A percentile compares a stretch with the other conserved stretches of the same genome.
Evolutionary conservation across 2,888 invertebrate genomes (phyloP).

Genomic region (Ennomos quercinarius): DNA sequence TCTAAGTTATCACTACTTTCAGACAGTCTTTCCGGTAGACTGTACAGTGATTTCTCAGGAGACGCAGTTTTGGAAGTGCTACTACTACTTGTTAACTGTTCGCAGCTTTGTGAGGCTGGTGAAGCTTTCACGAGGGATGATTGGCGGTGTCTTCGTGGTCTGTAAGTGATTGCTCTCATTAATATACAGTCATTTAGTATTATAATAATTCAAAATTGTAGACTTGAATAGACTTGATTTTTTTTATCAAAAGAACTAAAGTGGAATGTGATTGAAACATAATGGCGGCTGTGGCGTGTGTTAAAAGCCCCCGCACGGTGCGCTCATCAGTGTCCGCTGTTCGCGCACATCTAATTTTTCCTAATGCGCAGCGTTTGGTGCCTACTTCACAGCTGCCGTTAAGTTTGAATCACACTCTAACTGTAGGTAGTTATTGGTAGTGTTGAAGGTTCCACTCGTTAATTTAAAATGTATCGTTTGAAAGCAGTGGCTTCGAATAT

Average conservation of each 20-base stretch:
- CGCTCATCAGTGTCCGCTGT: no score
- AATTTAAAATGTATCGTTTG: no score
- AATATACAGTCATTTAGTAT: slow-evolving; percentile 2
- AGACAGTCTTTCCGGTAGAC: slow-evolving; percentile 74
- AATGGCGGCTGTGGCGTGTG: no score
- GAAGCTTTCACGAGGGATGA: slow-evolving; percentile 74
- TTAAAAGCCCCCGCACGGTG: no score
- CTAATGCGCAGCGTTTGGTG: no score
- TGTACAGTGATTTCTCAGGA: slow-evolving; percentile 74
- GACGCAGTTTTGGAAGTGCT: slow-evolving; percentile 73
- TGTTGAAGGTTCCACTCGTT: no score
- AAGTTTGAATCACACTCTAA: no score
- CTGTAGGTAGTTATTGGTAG: slow-evolving; percentile 3
- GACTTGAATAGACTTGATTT: not conserved
- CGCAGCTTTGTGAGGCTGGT: slow-evolving; percentile 74
- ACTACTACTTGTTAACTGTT: slow-evolving; percentile 74
- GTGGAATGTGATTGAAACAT: not conserved
- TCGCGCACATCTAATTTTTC: no score
- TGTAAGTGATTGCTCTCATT: slow-evolving; percentile 53
- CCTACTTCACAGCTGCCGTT: no score
- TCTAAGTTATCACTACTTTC: slow-evolving; percentile 74
- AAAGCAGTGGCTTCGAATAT: no score
- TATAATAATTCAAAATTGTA: not conserved
- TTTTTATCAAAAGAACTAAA: not conserved
- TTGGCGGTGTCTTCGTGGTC: slow-evolving; percentile 79